Evolutionary conservation across 2,888 invertebrate genomes (phyloP).

Genomic region (Crocallis elinguaria): DNA sequence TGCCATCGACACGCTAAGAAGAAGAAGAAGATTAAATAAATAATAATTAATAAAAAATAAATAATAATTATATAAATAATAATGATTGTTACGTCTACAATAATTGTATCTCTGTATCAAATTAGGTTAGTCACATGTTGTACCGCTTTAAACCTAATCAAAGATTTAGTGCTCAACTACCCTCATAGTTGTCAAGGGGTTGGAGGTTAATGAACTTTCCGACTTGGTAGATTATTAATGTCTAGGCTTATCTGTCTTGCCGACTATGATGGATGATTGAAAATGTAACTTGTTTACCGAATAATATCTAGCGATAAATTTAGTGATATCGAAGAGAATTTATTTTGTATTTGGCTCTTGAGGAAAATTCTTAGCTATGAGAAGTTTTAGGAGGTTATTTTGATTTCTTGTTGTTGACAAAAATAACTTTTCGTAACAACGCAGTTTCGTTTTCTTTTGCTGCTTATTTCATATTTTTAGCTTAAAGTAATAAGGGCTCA

Average conservation of each 20-base stretch:
- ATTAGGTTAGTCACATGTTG: too few relatives aligned
- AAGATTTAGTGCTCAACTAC: conserved; percentile 14
- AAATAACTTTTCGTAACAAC: too few relatives aligned
- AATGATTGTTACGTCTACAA: too few relatives aligned
- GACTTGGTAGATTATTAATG: conserved; percentile 30
- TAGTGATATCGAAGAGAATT: conserved; percentile 11
- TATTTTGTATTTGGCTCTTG: conserved; percentile 5
- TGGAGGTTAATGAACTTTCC: conserved; percentile 29
- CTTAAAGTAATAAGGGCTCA: too few relatives aligned
- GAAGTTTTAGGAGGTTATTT: background rate
- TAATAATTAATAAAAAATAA: too few relatives aligned
- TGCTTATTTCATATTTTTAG: too few relatives aligned
- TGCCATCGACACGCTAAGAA: too few relatives aligned
- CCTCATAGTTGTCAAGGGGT: conserved; percentile 12
- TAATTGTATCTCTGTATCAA: too few relatives aligned
- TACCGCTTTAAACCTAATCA: conserved; percentile 13
- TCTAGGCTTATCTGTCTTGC: conserved; percentile 28
- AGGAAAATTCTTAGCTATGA: conserved; percentile 3
- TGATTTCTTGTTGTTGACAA: background rate
- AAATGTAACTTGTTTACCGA: conserved; percentile 35
- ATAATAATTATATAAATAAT: too few relatives aligned
- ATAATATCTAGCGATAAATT: conserved; percentile 33
- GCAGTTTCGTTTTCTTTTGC: too few relatives aligned
- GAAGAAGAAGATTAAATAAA: too few relatives aligned
- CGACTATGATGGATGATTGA: conserved; percentile 36